Evolutionary conservation across 2,797 vertebrate species (phyloP), one percentile per base, ranked within the genome.

Genomic region (Delichon dasypus): DNA sequence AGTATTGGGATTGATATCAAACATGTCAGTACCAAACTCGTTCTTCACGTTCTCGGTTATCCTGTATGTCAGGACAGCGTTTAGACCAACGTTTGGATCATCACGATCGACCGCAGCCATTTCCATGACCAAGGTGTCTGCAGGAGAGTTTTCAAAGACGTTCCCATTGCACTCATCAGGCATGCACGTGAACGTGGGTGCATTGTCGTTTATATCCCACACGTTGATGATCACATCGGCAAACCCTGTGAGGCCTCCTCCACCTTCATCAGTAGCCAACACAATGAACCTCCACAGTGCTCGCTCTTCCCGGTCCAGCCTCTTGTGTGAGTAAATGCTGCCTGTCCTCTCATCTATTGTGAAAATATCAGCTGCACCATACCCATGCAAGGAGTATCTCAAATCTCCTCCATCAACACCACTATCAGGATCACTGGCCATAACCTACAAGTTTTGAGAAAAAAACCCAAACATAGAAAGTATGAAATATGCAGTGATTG

Each of bases 131-230:
- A 98, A 98, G 0, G 98, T 98, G 73, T 98, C 98, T 10, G 91
- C 95, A 4, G 97, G 97, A 1, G 98, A 98, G 94, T 99, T 98
- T 92, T 99, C 99, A 3, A 98, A 96, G 26, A 99, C 98, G 0
- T 97, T 98, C 11, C 98, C 98, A 0, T 97, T 98, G 92, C 99
- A 99, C 58, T 98, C 96, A 74, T 96, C 98, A 44, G 98, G 98
- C 74, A 98, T 97, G 38, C 99, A 99, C 1, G 90, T 91, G 95
- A 99, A 99, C 44, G 96, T 16, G 8, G 99, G 99, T 0, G 98
- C 98, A 1, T 98, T 99, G 97, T 99, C 99, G 20, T 99, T 99
- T 93, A 99, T 98, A 95, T 99, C 99, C 98, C 98, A 98, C 55
- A 99, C 98, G 1, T 98, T 98, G 91, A 99, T 99, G 94, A 99